Conservation (phyloP, 2,888 invertebrate species). For the Lamellibrachia columna region DNA sequence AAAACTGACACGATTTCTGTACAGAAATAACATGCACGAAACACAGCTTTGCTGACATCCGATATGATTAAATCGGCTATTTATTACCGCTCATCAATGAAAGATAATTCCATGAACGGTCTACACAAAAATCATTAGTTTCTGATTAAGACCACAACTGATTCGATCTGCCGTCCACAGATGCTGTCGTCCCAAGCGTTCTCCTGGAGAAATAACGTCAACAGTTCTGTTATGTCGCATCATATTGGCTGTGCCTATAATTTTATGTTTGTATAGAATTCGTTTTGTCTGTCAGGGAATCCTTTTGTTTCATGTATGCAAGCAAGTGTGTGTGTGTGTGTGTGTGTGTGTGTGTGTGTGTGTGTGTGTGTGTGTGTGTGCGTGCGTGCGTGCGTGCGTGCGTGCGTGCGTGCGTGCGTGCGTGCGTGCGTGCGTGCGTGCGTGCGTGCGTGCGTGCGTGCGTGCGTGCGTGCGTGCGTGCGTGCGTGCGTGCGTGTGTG, state of each 20-base stretch:
- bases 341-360: background rate
- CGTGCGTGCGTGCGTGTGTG: background rate
- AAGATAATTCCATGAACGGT: background rate
- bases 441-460: background rate
- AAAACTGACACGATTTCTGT: background rate
- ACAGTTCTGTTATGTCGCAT: background rate
- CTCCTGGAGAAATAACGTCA: background rate
- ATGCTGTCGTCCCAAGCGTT: background rate
- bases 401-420: background rate
- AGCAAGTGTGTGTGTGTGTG: background rate
- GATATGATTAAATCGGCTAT: background rate
- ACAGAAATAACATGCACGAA: background rate
- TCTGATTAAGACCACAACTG: slow-evolving; percentile 12
- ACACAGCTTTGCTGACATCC: background rate
- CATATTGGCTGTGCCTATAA: background rate
- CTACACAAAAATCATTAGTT: background rate
- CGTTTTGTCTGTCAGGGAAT: background rate
- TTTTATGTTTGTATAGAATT: background rate
- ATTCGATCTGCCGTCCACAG: background rate
- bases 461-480: background rate
- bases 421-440: too few relatives aligned
- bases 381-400: background rate
- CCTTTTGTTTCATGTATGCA: background rate
- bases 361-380: background rate
- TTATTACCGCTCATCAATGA: background rate